Percentiles rank a stretch among this genome's conserved stretches.
Conservation (phyloP, 2,797 vertebrate species). For the Spinibarbus caldwelli region DNA sequence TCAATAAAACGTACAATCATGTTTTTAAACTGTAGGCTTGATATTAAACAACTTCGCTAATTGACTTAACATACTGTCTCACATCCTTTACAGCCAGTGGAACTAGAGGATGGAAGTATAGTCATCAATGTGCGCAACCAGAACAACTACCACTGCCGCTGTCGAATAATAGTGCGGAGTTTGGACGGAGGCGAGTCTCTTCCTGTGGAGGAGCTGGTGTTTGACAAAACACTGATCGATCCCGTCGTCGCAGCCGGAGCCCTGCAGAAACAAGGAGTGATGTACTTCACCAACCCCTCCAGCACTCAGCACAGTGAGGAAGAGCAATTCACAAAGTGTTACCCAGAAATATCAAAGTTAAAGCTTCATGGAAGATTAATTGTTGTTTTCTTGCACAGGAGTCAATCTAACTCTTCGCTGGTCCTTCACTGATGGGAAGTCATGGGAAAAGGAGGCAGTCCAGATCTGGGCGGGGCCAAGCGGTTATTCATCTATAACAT, state of each 20-base stretch:
- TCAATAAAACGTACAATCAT: background rate
- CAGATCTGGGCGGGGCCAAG: constrained; percentile 88
- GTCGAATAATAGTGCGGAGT: constrained; percentile 84
- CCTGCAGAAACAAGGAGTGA: constrained; percentile 78
- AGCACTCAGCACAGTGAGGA: constrained; percentile 76
- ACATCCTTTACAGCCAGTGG: constrained; percentile 77
- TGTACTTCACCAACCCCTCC: constrained; percentile 89
- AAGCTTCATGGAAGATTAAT: background rate
- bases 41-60: too few relatives aligned
- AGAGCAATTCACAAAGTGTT: background rate
- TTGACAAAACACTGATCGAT: constrained; percentile 83
- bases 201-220: constrained; percentile 78
- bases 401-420: constrained; percentile 89
- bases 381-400: constrained; percentile 68
- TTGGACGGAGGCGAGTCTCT: constrained; percentile 80
- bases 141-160: constrained; percentile 87
- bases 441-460: constrained; percentile 79
- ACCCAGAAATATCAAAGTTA: background rate
- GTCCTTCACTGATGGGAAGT: constrained; percentile 82
- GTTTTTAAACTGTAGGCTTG: background rate
- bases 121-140: constrained; percentile 87
- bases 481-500: constrained; percentile 85
- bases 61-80: background rate
- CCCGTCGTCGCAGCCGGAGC: constrained; percentile 86
- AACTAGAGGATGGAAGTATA: constrained; percentile 84